These are phyloP conservation scores for Poeciliopsis turrubarensis DNA, from an alignment of 2,113 vertebrate species.

Conservation along the genomic window DNA sequence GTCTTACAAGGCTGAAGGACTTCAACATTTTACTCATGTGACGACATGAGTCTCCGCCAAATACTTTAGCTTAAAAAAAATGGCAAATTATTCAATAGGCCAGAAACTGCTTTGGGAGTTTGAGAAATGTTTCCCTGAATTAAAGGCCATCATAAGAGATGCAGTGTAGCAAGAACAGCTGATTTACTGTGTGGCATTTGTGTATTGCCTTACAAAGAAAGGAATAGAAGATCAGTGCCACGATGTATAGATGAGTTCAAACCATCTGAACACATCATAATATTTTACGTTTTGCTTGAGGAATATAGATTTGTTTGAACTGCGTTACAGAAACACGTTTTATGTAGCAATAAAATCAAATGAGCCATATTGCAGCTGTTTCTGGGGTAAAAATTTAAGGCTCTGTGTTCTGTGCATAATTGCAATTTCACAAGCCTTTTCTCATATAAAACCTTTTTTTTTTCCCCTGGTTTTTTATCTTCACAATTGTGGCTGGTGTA, in stretches of 20 bases:
- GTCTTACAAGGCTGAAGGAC: neutral
- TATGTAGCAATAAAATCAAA: slow-evolving; percentile 8
- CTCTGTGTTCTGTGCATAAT: neutral
- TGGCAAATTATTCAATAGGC: neutral
- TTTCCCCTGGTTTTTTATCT: neutral
- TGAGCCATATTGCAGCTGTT: neutral
- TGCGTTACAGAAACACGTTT: neutral
- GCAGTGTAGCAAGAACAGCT: neutral
- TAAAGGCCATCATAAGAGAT: neutral
- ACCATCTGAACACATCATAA: neutral
- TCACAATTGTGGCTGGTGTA: neutral
- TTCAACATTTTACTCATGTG: slow-evolving; percentile 3
- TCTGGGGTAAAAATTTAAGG: neutral
- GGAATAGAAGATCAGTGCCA: neutral
- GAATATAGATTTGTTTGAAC: slow-evolving; percentile 14
- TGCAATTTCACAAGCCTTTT: neutral
- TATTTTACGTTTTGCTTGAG: neutral
- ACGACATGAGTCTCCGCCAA: slow-evolving; percentile 1
- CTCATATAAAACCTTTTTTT: neutral
- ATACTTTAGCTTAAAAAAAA: neutral
- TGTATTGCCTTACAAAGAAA: neutral
- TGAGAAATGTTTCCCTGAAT: neutral
- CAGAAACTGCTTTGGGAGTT: neutral
- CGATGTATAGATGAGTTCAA: neutral
- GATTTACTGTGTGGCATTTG: neutral